Conservation (phyloP, 2,888 invertebrate species). For the Oligia strigilis region DNA sequence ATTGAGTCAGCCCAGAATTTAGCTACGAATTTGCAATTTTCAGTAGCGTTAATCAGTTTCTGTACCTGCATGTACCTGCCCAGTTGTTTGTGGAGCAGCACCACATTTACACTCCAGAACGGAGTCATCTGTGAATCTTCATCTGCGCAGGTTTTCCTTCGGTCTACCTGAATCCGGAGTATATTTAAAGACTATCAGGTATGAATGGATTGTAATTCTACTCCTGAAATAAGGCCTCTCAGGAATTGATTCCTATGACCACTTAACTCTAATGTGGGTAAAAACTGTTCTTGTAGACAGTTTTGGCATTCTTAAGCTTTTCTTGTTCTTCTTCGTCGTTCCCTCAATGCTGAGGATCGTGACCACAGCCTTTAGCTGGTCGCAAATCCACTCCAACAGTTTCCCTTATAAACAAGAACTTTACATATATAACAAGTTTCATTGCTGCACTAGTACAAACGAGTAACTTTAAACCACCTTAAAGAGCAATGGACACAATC, state of each 20-base stretch:
- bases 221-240: not conserved
- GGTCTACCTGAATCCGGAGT: too few relatives aligned
- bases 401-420: not conserved
- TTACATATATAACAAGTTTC: not conserved
- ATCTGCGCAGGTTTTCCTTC: too few relatives aligned
- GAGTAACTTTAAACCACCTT: not conserved
- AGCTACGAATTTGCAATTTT: too few relatives aligned
- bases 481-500: slow-evolving; percentile 23
- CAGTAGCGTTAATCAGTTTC: too few relatives aligned
- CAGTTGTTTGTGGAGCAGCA: too few relatives aligned
- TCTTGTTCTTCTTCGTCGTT: not conserved
- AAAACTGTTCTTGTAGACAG: not conserved
- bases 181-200: too few relatives aligned
- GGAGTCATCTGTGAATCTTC: too few relatives aligned
- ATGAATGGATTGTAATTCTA: not conserved
- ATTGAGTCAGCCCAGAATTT: too few relatives aligned
- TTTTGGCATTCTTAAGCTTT: not conserved
- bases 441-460: slow-evolving; percentile 2
- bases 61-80: too few relatives aligned
- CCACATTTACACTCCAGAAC: too few relatives aligned
- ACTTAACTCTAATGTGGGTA: not conserved
- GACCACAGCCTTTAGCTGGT: not conserved
- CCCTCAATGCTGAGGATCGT: not conserved
- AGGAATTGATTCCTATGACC: not conserved
- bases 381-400: not conserved